These are phyloP conservation scores for Uropetala carovei DNA, from an alignment of 2,888 invertebrate genomes.

Conservation along the genomic window DNA sequence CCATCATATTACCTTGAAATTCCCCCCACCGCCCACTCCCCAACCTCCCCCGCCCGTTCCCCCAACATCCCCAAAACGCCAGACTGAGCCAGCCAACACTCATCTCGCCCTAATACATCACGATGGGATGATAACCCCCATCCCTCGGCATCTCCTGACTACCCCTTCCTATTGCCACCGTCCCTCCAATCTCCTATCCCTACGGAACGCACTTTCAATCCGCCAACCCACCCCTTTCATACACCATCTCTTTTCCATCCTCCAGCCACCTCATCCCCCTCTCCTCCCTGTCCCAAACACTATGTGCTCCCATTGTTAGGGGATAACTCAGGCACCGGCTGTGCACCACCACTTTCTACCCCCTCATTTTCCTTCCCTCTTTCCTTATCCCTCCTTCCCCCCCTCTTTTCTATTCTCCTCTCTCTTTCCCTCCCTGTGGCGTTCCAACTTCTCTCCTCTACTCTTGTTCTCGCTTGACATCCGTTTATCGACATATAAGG, in stretches of 20 bases:
- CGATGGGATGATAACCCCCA: neutral
- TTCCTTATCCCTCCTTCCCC: too few relatives aligned
- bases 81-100: slow-evolving; percentile 4
- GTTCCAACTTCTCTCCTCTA: too few relatives aligned
- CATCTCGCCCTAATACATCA: slow-evolving; percentile 14
- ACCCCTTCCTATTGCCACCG: too few relatives aligned
- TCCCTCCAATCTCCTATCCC: neutral
- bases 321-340: slow-evolving; percentile 15
- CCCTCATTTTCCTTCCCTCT: neutral
- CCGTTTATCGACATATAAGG: too few relatives aligned
- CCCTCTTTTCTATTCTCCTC: too few relatives aligned
- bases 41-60: neutral
- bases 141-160: neutral
- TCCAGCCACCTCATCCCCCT: neutral
- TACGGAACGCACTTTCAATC: neutral
- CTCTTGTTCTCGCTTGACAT: too few relatives aligned
- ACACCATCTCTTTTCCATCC: too few relatives aligned
- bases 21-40: neutral
- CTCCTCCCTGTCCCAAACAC: neutral
- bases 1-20: neutral
- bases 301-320: neutral
- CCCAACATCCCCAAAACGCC: neutral
- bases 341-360: neutral
- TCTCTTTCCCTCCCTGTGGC: too few relatives aligned
- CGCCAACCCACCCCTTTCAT: neutral